phyloP scores from a whole-genome alignment of 2,797 vertebrate species.

The Sebastes itinus region DNA sequence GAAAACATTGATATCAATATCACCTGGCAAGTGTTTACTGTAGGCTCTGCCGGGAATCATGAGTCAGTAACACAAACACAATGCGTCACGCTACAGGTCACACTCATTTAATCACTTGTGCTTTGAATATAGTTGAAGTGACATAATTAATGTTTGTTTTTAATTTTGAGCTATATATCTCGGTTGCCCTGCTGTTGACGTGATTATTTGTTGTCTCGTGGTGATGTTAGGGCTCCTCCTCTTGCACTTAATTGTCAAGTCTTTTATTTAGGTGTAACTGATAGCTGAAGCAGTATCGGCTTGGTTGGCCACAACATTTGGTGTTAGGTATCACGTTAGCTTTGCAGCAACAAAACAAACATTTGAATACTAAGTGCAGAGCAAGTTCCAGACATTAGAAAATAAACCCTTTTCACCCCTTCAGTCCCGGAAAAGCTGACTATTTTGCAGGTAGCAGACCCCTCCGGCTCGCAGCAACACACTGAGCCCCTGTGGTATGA shows the following conservation, averaged over 20 bases:
- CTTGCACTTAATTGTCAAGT: neutral
- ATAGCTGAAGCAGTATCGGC: neutral
- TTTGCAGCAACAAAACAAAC: conserved; percentile 17
- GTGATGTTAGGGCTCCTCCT: neutral
- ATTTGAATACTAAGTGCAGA: neutral
- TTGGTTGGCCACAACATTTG: neutral
- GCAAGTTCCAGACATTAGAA: conserved; percentile 13
- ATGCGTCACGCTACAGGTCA: neutral
- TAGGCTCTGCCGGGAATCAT: neutral
- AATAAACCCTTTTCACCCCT: neutral
- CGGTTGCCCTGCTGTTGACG: neutral
- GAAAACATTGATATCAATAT: neutral
- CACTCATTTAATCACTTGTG: neutral
- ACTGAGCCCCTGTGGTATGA: conserved; percentile 52
- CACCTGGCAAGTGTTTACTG: conserved; percentile 1
- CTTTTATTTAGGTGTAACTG: neutral
- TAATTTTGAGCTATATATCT: neutral
- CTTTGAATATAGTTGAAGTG: neutral
- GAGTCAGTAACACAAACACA: conserved; percentile 16
- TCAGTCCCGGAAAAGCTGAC: conserved; percentile 38
- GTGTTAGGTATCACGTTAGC: neutral
- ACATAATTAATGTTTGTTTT: conserved; percentile 11
- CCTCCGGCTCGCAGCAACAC: conserved; percentile 31
- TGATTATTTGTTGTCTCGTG: neutral
- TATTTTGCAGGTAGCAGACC: conserved; percentile 48